Evolutionary conservation across 2,797 vertebrate genomes (phyloP).

Genomic region (Hapalemur alaotrensis): DNA sequence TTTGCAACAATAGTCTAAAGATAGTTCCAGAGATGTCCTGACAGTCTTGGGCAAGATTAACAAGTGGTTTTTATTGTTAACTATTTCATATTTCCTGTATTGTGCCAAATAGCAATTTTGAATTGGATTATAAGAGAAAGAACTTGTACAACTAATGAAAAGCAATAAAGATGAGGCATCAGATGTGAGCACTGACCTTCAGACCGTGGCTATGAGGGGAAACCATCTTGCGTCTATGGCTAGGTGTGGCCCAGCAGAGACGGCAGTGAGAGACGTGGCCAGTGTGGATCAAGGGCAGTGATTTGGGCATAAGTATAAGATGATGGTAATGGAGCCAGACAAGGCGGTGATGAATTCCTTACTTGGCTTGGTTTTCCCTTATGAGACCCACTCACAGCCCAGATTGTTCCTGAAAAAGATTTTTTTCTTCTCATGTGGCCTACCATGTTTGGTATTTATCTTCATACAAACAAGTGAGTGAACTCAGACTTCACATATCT

Average conservation of each 20-base stretch:
- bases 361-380: neutral
- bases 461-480: neutral
- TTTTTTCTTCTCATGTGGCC: neutral
- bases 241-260: neutral
- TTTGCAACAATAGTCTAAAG: neutral
- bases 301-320: too few relatives aligned
- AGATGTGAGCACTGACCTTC: neutral
- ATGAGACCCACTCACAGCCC: neutral
- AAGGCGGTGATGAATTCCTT: neutral
- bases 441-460: neutral
- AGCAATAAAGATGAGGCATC: neutral
- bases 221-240: neutral
- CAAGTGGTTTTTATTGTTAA: slow-evolving; percentile 2
- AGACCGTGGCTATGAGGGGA: neutral
- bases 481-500: neutral
- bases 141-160: neutral
- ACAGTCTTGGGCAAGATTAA: neutral
- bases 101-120: neutral
- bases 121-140: neutral
- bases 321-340: neutral
- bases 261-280: neutral
- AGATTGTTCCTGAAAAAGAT: neutral
- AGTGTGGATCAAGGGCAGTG: neutral
- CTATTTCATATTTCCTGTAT: slow-evolving; percentile 8
- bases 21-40: neutral